These are phyloP conservation scores for Phenacoccus solenopsis DNA, from an alignment of 1,140 invertebrate species.

Conservation along the genomic window DNA sequence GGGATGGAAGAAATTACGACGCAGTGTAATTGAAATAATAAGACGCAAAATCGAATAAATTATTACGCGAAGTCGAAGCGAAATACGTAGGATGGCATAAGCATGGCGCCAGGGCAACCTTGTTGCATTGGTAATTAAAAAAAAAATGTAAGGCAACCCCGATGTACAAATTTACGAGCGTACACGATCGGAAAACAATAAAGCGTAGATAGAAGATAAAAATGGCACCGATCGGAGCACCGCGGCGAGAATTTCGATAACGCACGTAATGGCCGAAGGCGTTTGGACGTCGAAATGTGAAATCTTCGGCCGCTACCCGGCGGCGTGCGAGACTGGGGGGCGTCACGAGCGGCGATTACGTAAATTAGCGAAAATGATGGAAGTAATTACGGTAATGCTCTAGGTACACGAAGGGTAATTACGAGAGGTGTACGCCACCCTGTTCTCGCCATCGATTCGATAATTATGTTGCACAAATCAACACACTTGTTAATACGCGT, in stretches of 20 bases:
- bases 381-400: too few relatives aligned
- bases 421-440: neutral
- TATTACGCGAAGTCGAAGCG: neutral
- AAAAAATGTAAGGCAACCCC: neutral
- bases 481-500: constrained; percentile 8
- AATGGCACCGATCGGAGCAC: too few relatives aligned
- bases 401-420: too few relatives aligned
- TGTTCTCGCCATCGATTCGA: too few relatives aligned
- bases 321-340: too few relatives aligned
- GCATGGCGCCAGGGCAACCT: constrained; percentile 14
- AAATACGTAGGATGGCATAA: neutral
- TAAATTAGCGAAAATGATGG: neutral
- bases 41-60: neutral
- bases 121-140: constrained; percentile 14
- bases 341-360: neutral
- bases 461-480: constrained; percentile 13
- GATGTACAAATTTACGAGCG: neutral
- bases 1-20: neutral
- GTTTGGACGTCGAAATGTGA: too few relatives aligned
- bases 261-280: neutral
- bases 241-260: neutral
- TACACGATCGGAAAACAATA: neutral
- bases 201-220: neutral
- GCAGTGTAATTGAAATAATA: constrained; percentile 14
- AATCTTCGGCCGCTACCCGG: neutral